Conservation (phyloP, 2,797 vertebrate genomes). For the Iguana delicatissima region DNA sequence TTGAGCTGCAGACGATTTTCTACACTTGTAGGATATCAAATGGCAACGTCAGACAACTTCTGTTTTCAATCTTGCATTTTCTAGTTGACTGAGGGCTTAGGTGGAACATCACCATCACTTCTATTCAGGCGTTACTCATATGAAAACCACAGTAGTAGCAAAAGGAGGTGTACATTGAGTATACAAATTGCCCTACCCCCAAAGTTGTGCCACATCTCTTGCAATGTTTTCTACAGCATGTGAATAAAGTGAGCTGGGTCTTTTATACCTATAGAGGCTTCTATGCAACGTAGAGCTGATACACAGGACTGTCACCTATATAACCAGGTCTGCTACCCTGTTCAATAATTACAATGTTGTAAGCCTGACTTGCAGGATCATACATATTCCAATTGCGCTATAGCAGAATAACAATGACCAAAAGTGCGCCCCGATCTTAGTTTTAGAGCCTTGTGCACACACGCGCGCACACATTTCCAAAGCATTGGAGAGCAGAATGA, state of each 20-base stretch:
- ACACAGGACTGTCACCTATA: no score
- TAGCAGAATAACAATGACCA: no score
- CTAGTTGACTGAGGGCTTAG: constrained; percentile 68
- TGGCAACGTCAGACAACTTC: constrained; percentile 72
- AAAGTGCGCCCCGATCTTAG: no score
- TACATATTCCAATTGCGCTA: no score
- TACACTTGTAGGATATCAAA: constrained; percentile 66
- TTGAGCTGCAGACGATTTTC: constrained; percentile 73
- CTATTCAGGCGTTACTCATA: not conserved
- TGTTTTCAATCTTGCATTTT: constrained; percentile 68
- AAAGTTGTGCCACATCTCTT: not conserved
- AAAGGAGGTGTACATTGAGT: not conserved
- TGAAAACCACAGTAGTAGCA: not conserved
- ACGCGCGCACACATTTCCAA: no score
- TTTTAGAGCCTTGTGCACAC: no score
- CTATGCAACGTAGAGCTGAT: not conserved
- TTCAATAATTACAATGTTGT: no score
- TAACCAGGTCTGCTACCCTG: no score
- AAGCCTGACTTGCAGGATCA: no score
- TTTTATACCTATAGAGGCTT: not conserved
- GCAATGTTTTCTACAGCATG: not conserved
- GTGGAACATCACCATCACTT: constrained; percentile 56
- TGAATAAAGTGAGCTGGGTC: not conserved
- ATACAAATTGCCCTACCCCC: not conserved
- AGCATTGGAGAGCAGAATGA: no score